Evolutionary conservation across 2,888 invertebrate species (phyloP), one percentile per base, ranked within the genome.

Genomic region (Hofmannophila pseudospretella): DNA sequence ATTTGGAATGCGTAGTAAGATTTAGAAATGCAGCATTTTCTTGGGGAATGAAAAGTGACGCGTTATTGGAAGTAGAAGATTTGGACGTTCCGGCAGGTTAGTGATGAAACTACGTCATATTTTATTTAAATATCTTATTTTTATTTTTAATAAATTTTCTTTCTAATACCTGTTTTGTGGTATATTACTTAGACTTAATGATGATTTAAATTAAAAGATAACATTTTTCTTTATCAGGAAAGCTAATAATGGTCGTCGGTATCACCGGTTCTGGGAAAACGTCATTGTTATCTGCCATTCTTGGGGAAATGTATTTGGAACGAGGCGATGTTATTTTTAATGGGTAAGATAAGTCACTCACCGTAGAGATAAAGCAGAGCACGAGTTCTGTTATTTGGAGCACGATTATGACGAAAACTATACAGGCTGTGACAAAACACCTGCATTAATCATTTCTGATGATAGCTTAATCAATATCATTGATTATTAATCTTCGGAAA

Each of bases 251-350:
- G 56, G 89, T 96, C 3, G 93, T 96, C 12, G 96, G 96, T 0
- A 88, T 90, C 49, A 94, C 93, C 34, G 95, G 95, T 5, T 90
- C 92, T 41, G 96, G 96, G 2, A 96, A 96, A 67, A 90, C 92
- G 0, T 94, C 95, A 2, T 73, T 96, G 28, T 67, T 96, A 1
- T 90, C 91, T 8, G 94, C 95, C 0, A 71, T 95, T 26, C 82
- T 95, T 2, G 95, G 95, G 36, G 96, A 96, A 75, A 94, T 95
- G 91, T 89, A 90, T 34, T 82, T 89, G 33, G 75, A 90, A 23
- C 78, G 86, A 35, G 95, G 94, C 10, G 88, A 89, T 42, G 85
- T 94, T 44, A 51, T 47, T 38, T 91, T 92, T 88, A 87, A 89
- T 49, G 89, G 88, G 92, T 92, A 16, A 8, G 11, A 11, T 20